These are phyloP conservation scores for Prorops nasuta DNA, from an alignment of 1,140 invertebrate species.

Conservation along the genomic window DNA sequence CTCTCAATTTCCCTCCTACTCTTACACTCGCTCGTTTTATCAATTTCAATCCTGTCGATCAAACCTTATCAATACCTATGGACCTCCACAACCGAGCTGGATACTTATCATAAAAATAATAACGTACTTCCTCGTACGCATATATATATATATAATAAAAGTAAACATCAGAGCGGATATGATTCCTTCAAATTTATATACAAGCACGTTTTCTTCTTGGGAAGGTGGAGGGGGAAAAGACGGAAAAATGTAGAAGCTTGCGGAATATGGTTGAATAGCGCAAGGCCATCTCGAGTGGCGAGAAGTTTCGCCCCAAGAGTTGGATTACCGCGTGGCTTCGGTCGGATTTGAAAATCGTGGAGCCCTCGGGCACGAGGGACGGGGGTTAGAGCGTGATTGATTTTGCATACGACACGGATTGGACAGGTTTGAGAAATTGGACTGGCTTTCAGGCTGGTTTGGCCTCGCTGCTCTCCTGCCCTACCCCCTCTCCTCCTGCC, in stretches of 20 bases:
- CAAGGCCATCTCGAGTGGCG: too few relatives aligned
- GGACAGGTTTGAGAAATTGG: constrained; percentile 60
- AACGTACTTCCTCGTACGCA: too few relatives aligned
- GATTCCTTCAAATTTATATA: too few relatives aligned
- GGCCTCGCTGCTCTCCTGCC: constrained; percentile 20
- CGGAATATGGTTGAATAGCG: too few relatives aligned
- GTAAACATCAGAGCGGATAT: too few relatives aligned
- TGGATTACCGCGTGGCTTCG: constrained; percentile 41
- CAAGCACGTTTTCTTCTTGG: too few relatives aligned
- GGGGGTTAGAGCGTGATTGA: constrained; percentile 48
- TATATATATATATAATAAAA: too few relatives aligned
- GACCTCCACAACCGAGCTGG: too few relatives aligned
- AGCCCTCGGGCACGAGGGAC: constrained; percentile 14
- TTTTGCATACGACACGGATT: constrained; percentile 59
- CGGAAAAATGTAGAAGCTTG: background rate
- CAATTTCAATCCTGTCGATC: constrained; percentile 24
- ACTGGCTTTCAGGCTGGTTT: constrained; percentile 44
- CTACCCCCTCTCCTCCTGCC: constrained; percentile 21
- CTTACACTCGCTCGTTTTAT: constrained; percentile 14
- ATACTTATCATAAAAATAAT: too few relatives aligned
- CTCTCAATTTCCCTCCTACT: background rate
- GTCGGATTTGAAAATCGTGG: constrained; percentile 44
- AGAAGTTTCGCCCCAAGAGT: constrained; percentile 29
- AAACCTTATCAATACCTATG: constrained; percentile 32
- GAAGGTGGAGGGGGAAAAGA: background rate